Evolutionary conservation across 1,140 invertebrate genomes (phyloP).

Genomic region (Papilio polytes): DNA sequence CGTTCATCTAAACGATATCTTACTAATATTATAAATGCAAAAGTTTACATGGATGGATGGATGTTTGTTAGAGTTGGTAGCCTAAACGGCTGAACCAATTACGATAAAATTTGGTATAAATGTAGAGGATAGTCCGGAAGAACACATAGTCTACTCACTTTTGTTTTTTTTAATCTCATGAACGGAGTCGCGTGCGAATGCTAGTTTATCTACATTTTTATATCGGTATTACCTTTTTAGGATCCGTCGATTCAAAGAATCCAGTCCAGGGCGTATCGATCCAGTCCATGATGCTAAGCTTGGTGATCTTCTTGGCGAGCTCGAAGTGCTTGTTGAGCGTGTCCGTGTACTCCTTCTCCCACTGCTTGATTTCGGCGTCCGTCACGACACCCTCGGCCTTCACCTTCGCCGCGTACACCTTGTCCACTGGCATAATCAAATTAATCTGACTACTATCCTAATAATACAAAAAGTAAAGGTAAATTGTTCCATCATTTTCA

Average conservation of each 20-base stretch:
- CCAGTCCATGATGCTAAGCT: conserved; percentile 88
- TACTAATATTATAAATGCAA: no score
- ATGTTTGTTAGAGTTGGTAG: no score
- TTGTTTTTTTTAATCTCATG: no score
- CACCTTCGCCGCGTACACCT: conserved; percentile 90
- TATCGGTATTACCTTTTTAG: conserved; percentile 60
- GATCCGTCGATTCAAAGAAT: conserved; percentile 86
- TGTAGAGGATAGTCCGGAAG: no score
- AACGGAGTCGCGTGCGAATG: no score
- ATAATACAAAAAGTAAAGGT: no score
- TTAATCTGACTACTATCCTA: background rate
- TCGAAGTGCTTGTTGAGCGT: conserved; percentile 91
- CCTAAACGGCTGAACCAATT: no score
- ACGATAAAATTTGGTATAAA: no score
- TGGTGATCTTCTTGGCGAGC: conserved; percentile 86
- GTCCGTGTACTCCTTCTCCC: conserved; percentile 87
- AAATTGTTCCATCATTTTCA: no score
- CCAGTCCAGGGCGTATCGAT: conserved; percentile 94
- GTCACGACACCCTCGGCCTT: conserved; percentile 90
- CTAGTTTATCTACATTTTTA: background rate
- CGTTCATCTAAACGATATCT: no score
- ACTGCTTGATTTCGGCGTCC: conserved; percentile 88
- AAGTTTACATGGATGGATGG: no score
- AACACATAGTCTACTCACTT: no score
- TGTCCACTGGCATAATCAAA: conserved; percentile 70